Base-by-base conservation (phyloP, 2,797 vertebrate genomes). In the Crypturellus tataupa region DNA sequence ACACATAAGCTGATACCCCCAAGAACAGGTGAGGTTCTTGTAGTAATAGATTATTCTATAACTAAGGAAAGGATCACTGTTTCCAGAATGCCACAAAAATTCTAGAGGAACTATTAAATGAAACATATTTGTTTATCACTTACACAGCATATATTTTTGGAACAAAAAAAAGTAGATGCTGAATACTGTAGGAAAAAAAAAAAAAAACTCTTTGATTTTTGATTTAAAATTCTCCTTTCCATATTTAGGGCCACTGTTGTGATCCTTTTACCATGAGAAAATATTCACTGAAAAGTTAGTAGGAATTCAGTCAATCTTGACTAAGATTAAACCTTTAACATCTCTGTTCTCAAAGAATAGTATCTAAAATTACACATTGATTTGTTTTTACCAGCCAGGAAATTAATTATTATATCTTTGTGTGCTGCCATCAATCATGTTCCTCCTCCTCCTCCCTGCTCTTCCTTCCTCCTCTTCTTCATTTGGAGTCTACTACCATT, bases 371-470 rank as follows among this genome's bases (percentile, higher is more conserved):
- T 85, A 64, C 20, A 76, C 21, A 72, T 5, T 46, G 16, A 58
- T 89, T 65, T 91, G 23, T 44, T 95, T 76, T 87, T 87, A 46
- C 8, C 10, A 73, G n/a, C 67, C 31, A 85, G 35, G 42, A 92
- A 87, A 85, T 87, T 55, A 69, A 10, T 67, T 80, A 60, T 60
- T 87, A 10, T 37, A 80, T 42, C 42, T 67, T 76, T n/a, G 44
- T 60, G 35, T 51, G 19, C n/a, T 80, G 31, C 29, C 16, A 76
- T 79, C 39, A 70, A 20, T 89, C 80, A 70, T 56, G 27, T n/a
- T 35, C 12, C 27, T 29, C 51, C 29, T 53, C 27, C 6, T 49
- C 47, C 21, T 49, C 47, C 10, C 24, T 47, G 7, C 46, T 51
- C 25, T 14, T 29, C 27, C 51, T 53, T 9, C 51, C 15, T 49